A percentile compares a stretch with the other conserved stretches of the same genome.
phyloP scores from a whole-genome alignment of 2,113 vertebrate genomes.

The Athene noctua region DNA sequence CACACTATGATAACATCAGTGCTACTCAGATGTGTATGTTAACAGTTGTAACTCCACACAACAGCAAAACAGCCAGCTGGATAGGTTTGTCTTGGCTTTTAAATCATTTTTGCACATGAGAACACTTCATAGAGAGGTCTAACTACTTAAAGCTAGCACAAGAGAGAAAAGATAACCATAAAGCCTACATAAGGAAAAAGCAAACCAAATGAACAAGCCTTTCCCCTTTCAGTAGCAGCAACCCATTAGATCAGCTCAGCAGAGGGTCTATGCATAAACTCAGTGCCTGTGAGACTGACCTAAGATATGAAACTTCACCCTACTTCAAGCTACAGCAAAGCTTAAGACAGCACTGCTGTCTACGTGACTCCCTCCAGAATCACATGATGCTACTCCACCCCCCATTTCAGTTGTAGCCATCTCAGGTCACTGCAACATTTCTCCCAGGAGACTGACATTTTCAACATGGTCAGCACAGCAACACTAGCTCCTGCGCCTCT shows the following conservation, averaged over 20 bases:
- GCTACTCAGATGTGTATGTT: not conserved
- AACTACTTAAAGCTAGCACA: not conserved
- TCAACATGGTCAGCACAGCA: not conserved
- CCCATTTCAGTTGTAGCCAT: not conserved
- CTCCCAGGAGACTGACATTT: not conserved
- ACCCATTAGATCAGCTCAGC: not conserved
- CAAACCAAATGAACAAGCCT: not conserved
- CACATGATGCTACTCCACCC: not conserved
- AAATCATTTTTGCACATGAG: not conserved
- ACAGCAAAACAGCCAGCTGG: not conserved
- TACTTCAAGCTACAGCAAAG: not conserved
- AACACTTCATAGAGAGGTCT: not conserved
- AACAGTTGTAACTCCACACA: not conserved
- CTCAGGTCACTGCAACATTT: not conserved
- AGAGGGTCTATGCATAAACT: not conserved
- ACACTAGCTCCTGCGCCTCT: not conserved
- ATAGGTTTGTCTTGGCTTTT: not conserved
- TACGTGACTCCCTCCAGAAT: not conserved
- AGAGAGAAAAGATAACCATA: not conserved
- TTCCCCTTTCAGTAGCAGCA: not conserved
- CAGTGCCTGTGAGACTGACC: not conserved
- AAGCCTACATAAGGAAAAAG: not conserved
- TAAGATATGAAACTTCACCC: not conserved
- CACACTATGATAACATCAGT: not conserved
- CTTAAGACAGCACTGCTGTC: not conserved